phyloP scores from a whole-genome alignment of 2,113 vertebrate species.

The Erythrocercus mccallii region DNA sequence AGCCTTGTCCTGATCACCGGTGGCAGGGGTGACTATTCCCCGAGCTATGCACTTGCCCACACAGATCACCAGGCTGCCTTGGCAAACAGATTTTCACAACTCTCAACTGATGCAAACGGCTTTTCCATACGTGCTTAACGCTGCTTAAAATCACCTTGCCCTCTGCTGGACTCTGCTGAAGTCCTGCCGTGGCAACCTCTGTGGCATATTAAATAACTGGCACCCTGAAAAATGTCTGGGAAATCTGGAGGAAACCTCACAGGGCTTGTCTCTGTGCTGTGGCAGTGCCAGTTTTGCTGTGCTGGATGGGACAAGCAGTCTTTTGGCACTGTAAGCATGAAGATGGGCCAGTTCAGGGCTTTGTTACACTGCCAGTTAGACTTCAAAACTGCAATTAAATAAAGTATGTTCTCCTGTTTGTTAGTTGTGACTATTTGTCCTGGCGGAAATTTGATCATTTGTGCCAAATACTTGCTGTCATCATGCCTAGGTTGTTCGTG shows the following conservation, averaged over 20 bases:
- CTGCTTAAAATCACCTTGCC: not conserved
- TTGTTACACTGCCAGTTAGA: slow-evolving; percentile 20
- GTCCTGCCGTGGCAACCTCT: not conserved
- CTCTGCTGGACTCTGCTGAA: not conserved
- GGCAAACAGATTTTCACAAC: not conserved
- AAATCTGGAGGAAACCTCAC: not conserved
- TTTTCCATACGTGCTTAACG: not conserved
- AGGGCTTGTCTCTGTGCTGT: not conserved
- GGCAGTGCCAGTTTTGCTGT: not conserved
- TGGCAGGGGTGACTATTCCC: rapidly evolving
- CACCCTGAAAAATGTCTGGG: not conserved
- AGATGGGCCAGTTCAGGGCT: slow-evolving; percentile 4
- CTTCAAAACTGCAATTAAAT: not conserved
- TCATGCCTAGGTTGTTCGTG: rapidly evolving
- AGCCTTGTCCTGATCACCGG: not conserved
- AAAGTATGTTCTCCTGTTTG: not conserved
- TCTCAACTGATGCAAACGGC: not conserved
- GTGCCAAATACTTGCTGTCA: not conserved
- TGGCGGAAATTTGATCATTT: not conserved
- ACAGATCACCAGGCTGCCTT: not conserved
- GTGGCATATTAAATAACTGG: not conserved
- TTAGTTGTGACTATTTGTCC: not conserved
- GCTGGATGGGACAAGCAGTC: not conserved
- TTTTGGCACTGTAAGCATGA: not conserved
- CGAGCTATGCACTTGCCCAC: rapidly evolving